Evolutionary conservation across 1,140 invertebrate genomes (phyloP).

Genomic region (Centruroides vittatus): DNA sequence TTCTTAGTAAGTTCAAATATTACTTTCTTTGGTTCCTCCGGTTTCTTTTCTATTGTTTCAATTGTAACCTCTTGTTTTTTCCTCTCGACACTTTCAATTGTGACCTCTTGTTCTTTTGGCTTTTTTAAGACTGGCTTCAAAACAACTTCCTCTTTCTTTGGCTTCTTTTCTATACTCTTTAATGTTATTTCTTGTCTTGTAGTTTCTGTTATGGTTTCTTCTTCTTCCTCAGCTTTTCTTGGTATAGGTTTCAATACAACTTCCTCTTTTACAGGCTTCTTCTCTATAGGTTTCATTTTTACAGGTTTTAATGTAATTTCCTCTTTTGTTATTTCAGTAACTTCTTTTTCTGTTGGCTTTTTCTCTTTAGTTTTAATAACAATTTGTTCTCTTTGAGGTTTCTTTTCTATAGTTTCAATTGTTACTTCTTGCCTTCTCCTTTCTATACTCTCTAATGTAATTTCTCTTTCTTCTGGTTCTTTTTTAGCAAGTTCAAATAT

Average conservation of each 20-base stretch:
- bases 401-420: conserved; percentile 1
- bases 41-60: conserved; percentile 9
- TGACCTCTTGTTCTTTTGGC: not conserved
- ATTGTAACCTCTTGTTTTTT: not conserved
- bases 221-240: not conserved
- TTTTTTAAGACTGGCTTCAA: conserved; percentile 3
- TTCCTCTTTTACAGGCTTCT: not conserved
- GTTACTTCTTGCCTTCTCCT: conserved; percentile 2
- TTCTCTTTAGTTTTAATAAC: not conserved
- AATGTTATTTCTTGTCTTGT: not conserved
- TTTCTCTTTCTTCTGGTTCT: no score
- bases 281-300: conserved; percentile 2
- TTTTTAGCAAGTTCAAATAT: no score
- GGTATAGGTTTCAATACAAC: conserved; percentile 3
- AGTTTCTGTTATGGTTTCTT: not conserved
- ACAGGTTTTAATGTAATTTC: conserved; percentile 7
- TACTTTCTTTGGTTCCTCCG: not conserved
- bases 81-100: not conserved
- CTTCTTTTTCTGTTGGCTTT: not conserved
- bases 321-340: conserved; percentile 6
- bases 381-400: conserved; percentile 1
- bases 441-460: not conserved
- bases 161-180: not conserved
- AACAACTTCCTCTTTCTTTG: conserved; percentile 4
- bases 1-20: not conserved